Evolutionary conservation across 1,140 invertebrate species (phyloP).

Genomic region (Lerema accius): DNA sequence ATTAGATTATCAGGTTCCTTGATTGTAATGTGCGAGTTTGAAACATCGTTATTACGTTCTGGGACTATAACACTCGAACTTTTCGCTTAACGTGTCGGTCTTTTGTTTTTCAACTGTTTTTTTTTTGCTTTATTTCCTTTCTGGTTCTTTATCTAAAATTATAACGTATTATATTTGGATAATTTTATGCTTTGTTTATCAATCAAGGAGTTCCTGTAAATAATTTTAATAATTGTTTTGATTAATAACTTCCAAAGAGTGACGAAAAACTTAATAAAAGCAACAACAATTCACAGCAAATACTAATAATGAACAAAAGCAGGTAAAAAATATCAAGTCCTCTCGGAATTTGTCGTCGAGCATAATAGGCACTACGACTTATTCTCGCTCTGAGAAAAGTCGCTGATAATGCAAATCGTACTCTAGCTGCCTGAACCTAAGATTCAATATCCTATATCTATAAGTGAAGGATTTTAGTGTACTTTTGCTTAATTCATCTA

Average conservation of each 20-base stretch:
- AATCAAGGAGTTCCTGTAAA: too few species aligned
- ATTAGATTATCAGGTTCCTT: neutral
- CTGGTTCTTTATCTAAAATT: too few species aligned
- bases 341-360: constrained; percentile 19
- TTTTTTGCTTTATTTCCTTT: too few species aligned
- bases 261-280: too few species aligned
- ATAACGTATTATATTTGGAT: too few species aligned
- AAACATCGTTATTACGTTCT: neutral
- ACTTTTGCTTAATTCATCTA: constrained; percentile 33
- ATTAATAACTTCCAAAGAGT: too few species aligned
- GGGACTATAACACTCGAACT: too few species aligned
- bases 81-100: too few species aligned
- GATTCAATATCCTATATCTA: constrained; percentile 10
- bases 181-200: too few species aligned
- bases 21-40: constrained; percentile 1
- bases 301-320: constrained; percentile 16
- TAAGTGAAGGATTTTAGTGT: constrained; percentile 13
- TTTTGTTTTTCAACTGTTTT: too few species aligned
- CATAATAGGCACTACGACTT: constrained; percentile 15
- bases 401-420: constrained; percentile 9
- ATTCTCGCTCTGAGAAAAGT: constrained; percentile 21
- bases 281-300: constrained; percentile 1
- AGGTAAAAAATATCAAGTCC: constrained; percentile 9
- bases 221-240: too few species aligned
- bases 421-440: constrained; percentile 1